Percentiles rank a stretch among this genome's conserved stretches.
Conservation (phyloP, 2,113 vertebrate species). For the Coptodon rendalli region DNA sequence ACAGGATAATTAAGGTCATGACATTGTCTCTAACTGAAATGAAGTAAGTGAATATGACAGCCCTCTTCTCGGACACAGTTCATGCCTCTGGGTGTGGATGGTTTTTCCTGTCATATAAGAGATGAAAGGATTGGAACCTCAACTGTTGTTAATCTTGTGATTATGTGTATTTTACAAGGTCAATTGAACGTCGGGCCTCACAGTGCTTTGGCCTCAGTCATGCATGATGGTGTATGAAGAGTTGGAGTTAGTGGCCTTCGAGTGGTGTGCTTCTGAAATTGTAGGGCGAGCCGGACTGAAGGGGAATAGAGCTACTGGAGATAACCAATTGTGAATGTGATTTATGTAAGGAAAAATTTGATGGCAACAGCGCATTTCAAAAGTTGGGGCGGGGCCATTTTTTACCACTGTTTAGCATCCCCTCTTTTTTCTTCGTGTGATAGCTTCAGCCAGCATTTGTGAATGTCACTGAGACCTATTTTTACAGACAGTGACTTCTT, state of each 20-base stretch:
- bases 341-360: not conserved
- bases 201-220: not conserved
- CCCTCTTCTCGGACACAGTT: not conserved
- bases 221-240: not conserved
- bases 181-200: not conserved
- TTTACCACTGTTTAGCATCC: not conserved
- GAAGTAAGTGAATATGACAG: conserved; percentile 33
- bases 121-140: conserved; percentile 9
- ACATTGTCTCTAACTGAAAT: not conserved
- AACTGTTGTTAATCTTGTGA: conserved; percentile 3
- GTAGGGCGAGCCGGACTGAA: not conserved
- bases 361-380: not conserved
- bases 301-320: not conserved
- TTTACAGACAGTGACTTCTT: not conserved
- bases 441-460: not conserved
- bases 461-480: not conserved
- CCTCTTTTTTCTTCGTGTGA: not conserved
- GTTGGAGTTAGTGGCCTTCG: not conserved
- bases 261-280: not conserved
- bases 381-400: not conserved
- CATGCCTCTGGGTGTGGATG: conserved; percentile 9
- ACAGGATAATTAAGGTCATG: conserved; percentile 22
- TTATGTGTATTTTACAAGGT: not conserved
- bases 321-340: not conserved
- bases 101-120: not conserved